Percentiles rank a stretch among this genome's conserved stretches.
Evolutionary conservation across 2,888 invertebrate genomes (phyloP).

Genomic region (Habroteleia sp.): DNA sequence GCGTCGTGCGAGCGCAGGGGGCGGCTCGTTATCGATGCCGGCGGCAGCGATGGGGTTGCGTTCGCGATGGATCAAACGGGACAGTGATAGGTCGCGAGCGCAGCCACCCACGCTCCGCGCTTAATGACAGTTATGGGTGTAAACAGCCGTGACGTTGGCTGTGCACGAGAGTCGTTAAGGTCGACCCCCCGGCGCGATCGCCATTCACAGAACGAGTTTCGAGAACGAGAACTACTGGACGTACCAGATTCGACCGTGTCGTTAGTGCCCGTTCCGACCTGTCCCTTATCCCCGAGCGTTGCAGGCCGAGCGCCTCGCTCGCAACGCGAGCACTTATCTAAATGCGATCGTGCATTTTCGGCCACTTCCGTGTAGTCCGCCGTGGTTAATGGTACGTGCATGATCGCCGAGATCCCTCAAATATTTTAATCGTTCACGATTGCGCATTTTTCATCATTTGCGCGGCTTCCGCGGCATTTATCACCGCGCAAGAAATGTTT

Average conservation of each 20-base stretch:
- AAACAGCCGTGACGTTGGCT: conserved; percentile 73
- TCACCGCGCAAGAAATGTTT: conserved; percentile 4
- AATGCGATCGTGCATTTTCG: conserved; percentile 57
- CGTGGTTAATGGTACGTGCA: conserved; percentile 34
- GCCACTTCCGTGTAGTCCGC: conserved; percentile 51
- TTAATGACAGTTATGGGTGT: conserved; percentile 75
- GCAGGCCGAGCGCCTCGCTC: conserved; percentile 49
- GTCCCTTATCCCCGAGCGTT: conserved; percentile 57
- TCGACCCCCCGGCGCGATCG: conserved; percentile 73
- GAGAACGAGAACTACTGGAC: conserved; percentile 72
- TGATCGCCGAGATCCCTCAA: conserved; percentile 44
- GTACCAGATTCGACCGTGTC: conserved; percentile 68
- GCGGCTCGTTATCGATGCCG: too few relatives aligned
- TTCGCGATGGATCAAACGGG: conserved; percentile 20
- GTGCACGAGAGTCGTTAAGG: conserved; percentile 74
- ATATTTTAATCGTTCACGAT: conserved; percentile 50
- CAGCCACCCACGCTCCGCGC: conserved; percentile 74
- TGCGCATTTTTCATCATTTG: conserved; percentile 43
- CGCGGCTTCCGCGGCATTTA: conserved; percentile 16
- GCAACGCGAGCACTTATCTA: conserved; percentile 50
- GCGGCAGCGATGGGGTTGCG: too few relatives aligned
- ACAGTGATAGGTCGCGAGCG: conserved; percentile 29
- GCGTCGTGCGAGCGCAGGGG: too few relatives aligned
- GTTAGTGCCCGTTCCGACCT: conserved; percentile 67
- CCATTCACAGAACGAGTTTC: conserved; percentile 72